Conservation (phyloP, 2,888 invertebrate genomes). For the Platycheirus albimanus region DNA sequence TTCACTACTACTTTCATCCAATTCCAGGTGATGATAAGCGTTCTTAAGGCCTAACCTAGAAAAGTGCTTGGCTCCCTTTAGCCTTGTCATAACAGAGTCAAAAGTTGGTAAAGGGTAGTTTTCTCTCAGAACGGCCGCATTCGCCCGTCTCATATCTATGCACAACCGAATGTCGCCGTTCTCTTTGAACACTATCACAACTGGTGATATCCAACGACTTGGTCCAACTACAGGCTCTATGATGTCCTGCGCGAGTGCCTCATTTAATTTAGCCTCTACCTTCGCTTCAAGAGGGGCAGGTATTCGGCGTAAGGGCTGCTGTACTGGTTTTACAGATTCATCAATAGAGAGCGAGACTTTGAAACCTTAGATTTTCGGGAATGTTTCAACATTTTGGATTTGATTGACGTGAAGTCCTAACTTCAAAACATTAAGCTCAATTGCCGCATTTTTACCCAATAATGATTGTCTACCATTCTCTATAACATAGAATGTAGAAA, state of each 20-base stretch:
- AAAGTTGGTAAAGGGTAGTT: constrained; percentile 65
- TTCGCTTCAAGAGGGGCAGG: constrained; percentile 76
- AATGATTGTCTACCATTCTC: constrained; percentile 25
- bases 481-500: constrained; percentile 57
- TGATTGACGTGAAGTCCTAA: constrained; percentile 27
- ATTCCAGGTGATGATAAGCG: constrained; percentile 76
- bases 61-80: constrained; percentile 75
- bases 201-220: constrained; percentile 77
- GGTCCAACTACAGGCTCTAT: constrained; percentile 78
- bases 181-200: constrained; percentile 76
- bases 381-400: constrained; percentile 1
- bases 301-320: constrained; percentile 76
- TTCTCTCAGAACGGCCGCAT: constrained; percentile 65
- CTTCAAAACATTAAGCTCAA: constrained; percentile 21
- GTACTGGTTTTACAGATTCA: constrained; percentile 70
- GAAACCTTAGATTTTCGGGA: constrained; percentile 11
- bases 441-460: not conserved
- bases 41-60: constrained; percentile 78
- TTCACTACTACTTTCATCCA: not conserved
- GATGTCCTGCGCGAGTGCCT: constrained; percentile 75
- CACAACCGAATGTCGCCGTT: constrained; percentile 77
- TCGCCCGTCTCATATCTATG: constrained; percentile 78
- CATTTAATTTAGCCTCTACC: constrained; percentile 62
- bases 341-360: constrained; percentile 9
- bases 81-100: constrained; percentile 74